Percentiles rank a stretch among this genome's conserved stretches.
Evolutionary conservation across 2,888 invertebrate species (phyloP).

Genomic region (Clivina fossor): DNA sequence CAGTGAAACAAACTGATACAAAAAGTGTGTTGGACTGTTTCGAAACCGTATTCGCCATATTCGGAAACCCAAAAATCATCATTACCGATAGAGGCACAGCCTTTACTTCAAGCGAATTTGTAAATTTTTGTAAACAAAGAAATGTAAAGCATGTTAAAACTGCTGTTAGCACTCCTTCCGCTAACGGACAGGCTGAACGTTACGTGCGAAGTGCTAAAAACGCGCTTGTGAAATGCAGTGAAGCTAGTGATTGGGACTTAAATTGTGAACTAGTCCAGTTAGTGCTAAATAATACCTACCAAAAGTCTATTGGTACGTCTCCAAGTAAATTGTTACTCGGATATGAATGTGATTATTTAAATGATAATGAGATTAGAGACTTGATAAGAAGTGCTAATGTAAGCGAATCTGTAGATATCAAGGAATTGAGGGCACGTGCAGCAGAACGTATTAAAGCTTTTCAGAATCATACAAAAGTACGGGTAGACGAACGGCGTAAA

Average conservation of each 20-base stretch:
- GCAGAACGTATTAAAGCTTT: neutral
- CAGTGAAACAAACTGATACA: conserved; percentile 43
- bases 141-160: conserved; percentile 38
- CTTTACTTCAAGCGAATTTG: conserved; percentile 45
- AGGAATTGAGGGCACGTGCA: conserved; percentile 1
- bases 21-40: conserved; percentile 41
- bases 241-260: neutral
- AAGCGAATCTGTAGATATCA: neutral
- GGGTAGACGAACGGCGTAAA: neutral
- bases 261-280: conserved; percentile 6
- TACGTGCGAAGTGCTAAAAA: conserved; percentile 37
- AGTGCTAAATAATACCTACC: conserved; percentile 4
- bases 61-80: conserved; percentile 40
- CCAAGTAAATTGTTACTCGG: conserved; percentile 9
- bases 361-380: neutral
- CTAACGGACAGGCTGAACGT: conserved; percentile 43
- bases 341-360: conserved; percentile 10
- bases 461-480: neutral
- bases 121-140: conserved; percentile 42
- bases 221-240: conserved; percentile 8
- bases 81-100: conserved; percentile 46
- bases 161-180: conserved; percentile 3
- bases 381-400: neutral
- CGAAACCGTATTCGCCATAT: conserved; percentile 39
- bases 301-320: conserved; percentile 8